Conservation (phyloP, 2,888 invertebrate species). For the Pecten maximus region DNA sequence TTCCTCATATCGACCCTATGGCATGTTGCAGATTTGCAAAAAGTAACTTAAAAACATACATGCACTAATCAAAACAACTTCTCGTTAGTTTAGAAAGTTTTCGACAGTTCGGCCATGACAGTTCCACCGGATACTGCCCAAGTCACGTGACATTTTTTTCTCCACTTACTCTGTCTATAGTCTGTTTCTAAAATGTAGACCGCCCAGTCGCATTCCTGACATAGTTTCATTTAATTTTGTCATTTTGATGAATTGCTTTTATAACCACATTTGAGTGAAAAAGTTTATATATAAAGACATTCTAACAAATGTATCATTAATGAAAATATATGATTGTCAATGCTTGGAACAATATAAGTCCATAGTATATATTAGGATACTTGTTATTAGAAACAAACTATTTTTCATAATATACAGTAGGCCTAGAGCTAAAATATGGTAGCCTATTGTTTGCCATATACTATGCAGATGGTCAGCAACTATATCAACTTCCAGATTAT, state of each 20-base stretch:
- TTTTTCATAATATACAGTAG: not conserved
- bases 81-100: conserved; percentile 50
- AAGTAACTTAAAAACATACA: not conserved
- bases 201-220: not conserved
- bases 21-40: not conserved
- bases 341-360: not conserved
- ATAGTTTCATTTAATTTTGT: not conserved
- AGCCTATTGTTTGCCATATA: no score
- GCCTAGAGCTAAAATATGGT: no score
- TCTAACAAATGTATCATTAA: not conserved
- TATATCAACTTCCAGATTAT: no score
- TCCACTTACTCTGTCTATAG: conserved; percentile 38
- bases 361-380: not conserved
- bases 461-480: no score
- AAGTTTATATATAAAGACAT: not conserved
- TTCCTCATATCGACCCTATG: conserved; percentile 34
- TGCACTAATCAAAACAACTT: conserved; percentile 39
- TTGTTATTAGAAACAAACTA: conserved; percentile 13
- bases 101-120: conserved; percentile 55
- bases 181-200: conserved; percentile 36
- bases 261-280: not conserved
- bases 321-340: not conserved
- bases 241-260: not conserved
- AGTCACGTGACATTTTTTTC: conserved; percentile 52
- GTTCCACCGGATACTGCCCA: conserved; percentile 49